Evolutionary conservation across 1,140 invertebrate genomes (phyloP).

Genomic region (Rhagoletis pomonella): DNA sequence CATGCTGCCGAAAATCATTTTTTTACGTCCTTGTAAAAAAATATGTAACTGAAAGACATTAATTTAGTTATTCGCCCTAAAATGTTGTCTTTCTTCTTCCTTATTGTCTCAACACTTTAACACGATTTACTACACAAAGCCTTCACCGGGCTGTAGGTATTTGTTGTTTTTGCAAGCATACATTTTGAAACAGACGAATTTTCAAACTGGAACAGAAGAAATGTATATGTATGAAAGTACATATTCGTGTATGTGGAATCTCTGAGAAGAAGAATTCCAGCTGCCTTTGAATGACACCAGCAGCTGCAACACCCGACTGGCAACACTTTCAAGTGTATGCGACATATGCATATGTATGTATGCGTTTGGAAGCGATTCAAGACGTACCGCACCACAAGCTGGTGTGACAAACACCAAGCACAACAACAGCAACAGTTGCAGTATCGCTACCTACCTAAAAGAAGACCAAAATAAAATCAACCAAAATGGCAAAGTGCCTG

Average conservation of each 20-base stretch:
- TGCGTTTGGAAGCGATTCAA: not conserved
- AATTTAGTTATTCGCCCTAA: not conserved
- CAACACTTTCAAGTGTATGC: not conserved
- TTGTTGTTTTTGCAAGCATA: constrained; percentile 20
- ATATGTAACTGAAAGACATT: not conserved
- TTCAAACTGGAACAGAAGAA: not conserved
- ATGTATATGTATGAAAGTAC: not conserved
- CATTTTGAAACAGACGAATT: constrained; percentile 1
- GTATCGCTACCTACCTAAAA: not conserved
- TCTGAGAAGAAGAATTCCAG: constrained; percentile 28
- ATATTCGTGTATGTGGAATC: not conserved
- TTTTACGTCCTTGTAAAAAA: not conserved
- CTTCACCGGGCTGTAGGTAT: not conserved
- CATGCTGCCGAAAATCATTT: not conserved
- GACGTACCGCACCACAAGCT: not conserved
- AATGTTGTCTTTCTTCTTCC: constrained; percentile 35
- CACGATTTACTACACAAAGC: not conserved
- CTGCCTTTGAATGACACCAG: constrained; percentile 45
- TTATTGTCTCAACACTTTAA: constrained; percentile 2
- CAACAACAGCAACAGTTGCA: not conserved
- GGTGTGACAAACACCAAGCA: constrained; percentile 30
- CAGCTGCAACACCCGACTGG: constrained; percentile 22
- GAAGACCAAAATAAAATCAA: constrained; percentile 13
- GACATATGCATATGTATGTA: not conserved
- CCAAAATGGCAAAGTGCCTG: not conserved